Evolutionary conservation across 2,888 invertebrate genomes (phyloP), one percentile per base, ranked within the genome.

Genomic region (Acronicta leporina): DNA sequence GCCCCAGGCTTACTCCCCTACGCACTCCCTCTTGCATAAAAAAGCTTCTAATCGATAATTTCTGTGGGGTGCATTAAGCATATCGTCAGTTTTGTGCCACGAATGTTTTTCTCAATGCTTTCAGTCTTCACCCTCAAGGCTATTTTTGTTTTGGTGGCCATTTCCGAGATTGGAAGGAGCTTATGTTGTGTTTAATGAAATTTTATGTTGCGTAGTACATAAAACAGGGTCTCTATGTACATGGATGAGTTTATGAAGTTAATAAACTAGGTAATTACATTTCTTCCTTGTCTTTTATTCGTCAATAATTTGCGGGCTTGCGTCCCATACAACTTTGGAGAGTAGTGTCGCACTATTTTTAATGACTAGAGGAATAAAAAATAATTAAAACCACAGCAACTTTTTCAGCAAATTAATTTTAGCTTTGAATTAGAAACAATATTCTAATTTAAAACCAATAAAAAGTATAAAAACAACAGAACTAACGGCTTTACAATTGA

Each of bases 11-110:
- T 81, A 81, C 87, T 87, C 94, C 94, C 94, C 91, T 86, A 88
- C 87, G 89, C 84, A 90, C 80, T 91, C 94, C 92, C 94, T 94
- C 94, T 94, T 94, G 94, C 94, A 94, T 94, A 94, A 94, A 94
- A 94, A 94, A 94, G 94, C 93, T 92, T 91, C 94, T 94, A 94
- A 94, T 94, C 94, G 94, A 94, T 94, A 94, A 94, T 94, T 94
- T 94, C 91, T 94, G 92, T 94, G 94, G 94, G 94, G 94, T 94
- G 94, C 94, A 94, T 94, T 94, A 94, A 92, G 94, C 94, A 94
- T 94, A 94, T 92, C 92, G 93, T 84, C 85, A 88, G 89, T 89
- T 86, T 87, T 86, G 87, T 83, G 83, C 85, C 71, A 79, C 90
- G 87, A 90, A 87, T 90, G 92, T 92, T 93, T 92, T 93, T 93